These are phyloP conservation scores for Papilio xuthus DNA, from an alignment of 1,140 invertebrate species.

Conservation along the genomic window DNA sequence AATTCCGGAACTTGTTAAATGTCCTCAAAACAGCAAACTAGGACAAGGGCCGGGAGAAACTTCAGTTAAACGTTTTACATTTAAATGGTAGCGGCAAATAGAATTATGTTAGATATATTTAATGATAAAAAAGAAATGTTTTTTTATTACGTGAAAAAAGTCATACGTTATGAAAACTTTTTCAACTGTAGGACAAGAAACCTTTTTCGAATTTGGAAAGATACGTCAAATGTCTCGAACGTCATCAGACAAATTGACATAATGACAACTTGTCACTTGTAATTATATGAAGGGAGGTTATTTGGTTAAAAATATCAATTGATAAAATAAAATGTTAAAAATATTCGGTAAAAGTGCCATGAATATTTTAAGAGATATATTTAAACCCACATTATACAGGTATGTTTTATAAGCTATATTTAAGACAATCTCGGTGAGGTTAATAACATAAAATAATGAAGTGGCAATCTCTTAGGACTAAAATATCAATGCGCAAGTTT, in stretches of 20 bases:
- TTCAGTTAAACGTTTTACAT: background rate
- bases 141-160: no score
- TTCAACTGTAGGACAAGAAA: background rate
- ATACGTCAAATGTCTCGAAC: background rate
- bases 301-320: background rate
- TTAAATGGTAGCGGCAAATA: background rate
- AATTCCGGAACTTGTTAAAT: constrained; percentile 11
- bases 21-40: constrained; percentile 4
- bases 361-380: background rate
- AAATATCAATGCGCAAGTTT: no score
- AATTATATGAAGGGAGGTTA: constrained; percentile 9
- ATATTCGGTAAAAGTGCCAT: background rate
- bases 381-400: background rate
- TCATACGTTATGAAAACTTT: background rate
- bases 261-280: constrained; percentile 10
- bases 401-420: background rate
- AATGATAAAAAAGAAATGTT: no score
- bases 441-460: no score
- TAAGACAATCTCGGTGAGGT: background rate
- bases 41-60: constrained; percentile 2
- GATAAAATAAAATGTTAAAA: background rate
- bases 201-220: constrained; percentile 4
- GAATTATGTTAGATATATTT: background rate
- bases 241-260: background rate
- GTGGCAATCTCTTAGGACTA: no score